Percentiles rank a stretch among this genome's conserved stretches.
Conservation (phyloP, 2,113 vertebrate genomes). For the Pollachius pollachius region DNA sequence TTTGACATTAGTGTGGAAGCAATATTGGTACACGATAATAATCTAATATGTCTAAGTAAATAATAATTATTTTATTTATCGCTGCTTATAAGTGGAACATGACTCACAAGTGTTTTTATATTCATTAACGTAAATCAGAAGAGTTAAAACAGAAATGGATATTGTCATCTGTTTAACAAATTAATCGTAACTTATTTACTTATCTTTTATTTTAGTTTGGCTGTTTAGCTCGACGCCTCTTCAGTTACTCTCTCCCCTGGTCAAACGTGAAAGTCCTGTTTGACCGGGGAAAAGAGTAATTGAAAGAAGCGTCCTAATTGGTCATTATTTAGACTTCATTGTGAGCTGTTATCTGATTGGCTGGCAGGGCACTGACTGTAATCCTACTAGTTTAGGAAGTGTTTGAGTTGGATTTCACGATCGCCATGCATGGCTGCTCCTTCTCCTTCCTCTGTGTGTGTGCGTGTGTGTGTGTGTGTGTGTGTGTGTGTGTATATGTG, state of each 20-base stretch:
- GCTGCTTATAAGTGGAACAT: too few relatives aligned
- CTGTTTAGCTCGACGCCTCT: too few relatives aligned
- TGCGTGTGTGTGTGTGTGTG: slow-evolving; percentile 19
- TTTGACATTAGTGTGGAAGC: not conserved
- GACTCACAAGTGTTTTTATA: too few relatives aligned
- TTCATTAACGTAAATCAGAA: too few relatives aligned
- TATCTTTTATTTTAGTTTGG: too few relatives aligned
- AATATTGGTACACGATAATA: not conserved
- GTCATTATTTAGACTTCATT: slow-evolving; percentile 51
- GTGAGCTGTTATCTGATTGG: slow-evolving; percentile 64
- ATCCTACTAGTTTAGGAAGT: slow-evolving; percentile 71
- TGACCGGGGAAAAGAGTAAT: not conserved
- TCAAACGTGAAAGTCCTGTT: too few relatives aligned
- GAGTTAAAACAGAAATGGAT: too few relatives aligned
- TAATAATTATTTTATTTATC: too few relatives aligned
- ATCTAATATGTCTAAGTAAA: not conserved
- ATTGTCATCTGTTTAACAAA: too few relatives aligned
- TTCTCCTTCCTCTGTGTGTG: slow-evolving; percentile 62
- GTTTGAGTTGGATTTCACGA: slow-evolving; percentile 74
- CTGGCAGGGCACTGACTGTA: slow-evolving; percentile 68
- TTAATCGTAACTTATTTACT: too few relatives aligned
- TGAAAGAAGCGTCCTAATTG: slow-evolving; percentile 23
- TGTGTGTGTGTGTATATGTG: slow-evolving; percentile 6
- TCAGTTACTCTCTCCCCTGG: too few relatives aligned
- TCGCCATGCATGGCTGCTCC: slow-evolving; percentile 57